Base-by-base conservation (phyloP, 2,113 vertebrate genomes). In the Psephotus haematonotus region DNA sequence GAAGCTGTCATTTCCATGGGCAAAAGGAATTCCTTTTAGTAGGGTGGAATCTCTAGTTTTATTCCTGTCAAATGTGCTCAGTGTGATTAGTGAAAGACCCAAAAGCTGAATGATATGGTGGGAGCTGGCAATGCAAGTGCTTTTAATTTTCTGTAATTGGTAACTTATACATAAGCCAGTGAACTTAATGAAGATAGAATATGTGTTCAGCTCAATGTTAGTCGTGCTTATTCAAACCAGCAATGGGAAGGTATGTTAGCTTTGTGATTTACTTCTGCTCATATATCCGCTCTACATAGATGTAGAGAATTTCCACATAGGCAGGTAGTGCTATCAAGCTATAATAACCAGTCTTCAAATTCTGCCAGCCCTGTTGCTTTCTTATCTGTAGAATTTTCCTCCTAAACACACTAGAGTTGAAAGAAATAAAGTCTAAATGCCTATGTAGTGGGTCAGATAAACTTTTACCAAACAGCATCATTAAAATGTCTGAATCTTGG, bases 91-190 rank as follows among this genome's bases (percentile, higher is more conserved):
- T 81, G 83, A 31, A 74, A 76, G 92, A 89, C 37, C 23, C 27
- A 25, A 83, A 80, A 72, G 41, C 62, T 93, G 84, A 94, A 39
- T 64, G 23, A 57, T 72, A 46, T 70, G 39, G 82, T 88, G 79
- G 76, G 47, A 67, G n/a, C 44, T 91, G 69, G 72, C 46, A 55
- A 35, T 63, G 52, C 68, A 80, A 96, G 62, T 93, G 86, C 79
- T 94, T 95, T 82, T 91, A 88, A 92, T 94, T 84, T 95, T 67
- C 69, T 67, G 57, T 83, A 80, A 93, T 69, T 77, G 79, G 28
- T 90, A 76, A 77, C 93, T 88, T 88, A 75, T 19, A 37, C 17
- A 9, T 25, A 44, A 82, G 22, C 79, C 62, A 64, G 1, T 74
- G 47, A 44, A 43, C 44, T 57, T 86, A 92, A 86, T 86, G 80